Evolutionary conservation across 2,113 vertebrate species (phyloP), one percentile per base, ranked within the genome.

Genomic region (Urocynchramus pylzowi): DNA sequence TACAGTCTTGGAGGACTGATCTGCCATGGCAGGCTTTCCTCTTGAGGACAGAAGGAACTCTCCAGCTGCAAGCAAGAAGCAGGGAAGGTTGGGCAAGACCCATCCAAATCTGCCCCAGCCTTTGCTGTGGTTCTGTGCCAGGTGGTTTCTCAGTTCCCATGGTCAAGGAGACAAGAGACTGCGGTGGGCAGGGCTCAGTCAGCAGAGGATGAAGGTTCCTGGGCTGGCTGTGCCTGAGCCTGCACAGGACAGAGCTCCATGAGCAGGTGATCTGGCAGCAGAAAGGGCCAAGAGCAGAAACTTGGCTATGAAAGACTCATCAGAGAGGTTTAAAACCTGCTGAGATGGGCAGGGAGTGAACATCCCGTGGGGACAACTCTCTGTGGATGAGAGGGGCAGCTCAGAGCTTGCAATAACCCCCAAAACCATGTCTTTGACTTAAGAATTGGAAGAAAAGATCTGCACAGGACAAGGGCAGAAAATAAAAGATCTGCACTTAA

Each of bases 401-500:
- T 79, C 65, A 50, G 93, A 92, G 79, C 39, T 64, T 73, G 61
- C 53, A 80, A 47, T 5, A 65, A 60, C 7, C 19, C 80, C 76
- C 57, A 26, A 39, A 82, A 82, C 44, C 49, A 69, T 1, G 1
- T 18, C 49, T 73, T 57, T 90, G 49, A 56, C 45, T 76, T 26
- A 10, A 65, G 70, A 53, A 69, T 52, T 73, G 45, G 41, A 90
- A 78, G 49, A 85, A 79, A 76, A 94, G 57, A 68, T 30, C 71
- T 35, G 49, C 75, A 45, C 14, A 64, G 59, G 57, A 57, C 56
- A 57, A 57, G 22, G 56, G n/a, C 22, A 57, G 56, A 57, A 37
- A 89, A 76, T 52, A 84, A 71, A 76, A 94, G 79, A 69, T 35
- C 71, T 33, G 50, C 71, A 57, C 45, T 77, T 85, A 85, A 87